These are phyloP conservation scores for Zygogramma bicolorata DNA, from an alignment of 2,888 invertebrate species.

Conservation along the genomic window DNA sequence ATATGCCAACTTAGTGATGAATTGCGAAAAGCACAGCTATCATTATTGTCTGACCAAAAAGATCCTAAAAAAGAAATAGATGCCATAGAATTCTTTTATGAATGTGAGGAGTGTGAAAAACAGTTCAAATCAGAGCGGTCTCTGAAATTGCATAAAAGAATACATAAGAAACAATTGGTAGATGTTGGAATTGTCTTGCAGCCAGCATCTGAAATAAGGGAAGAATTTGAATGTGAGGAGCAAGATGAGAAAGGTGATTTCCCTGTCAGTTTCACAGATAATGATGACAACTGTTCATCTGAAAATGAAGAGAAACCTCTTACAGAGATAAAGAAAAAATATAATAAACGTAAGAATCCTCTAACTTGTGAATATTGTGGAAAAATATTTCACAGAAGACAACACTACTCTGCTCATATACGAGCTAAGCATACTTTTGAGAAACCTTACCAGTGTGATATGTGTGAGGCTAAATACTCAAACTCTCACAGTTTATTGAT, in stretches of 20 bases:
- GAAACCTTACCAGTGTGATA: conserved; percentile 55
- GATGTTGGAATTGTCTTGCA: not conserved
- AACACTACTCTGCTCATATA: conserved; percentile 54
- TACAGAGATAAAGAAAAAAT: conserved; percentile 31
- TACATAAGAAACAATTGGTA: conserved; percentile 40
- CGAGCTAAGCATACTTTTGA: conserved; percentile 55
- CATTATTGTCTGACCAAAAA: conserved; percentile 28
- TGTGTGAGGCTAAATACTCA: conserved; percentile 53
- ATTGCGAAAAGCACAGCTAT: conserved; percentile 42
- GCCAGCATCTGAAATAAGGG: conserved; percentile 1
- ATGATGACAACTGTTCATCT: conserved; percentile 36
- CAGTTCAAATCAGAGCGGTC: conserved; percentile 50
- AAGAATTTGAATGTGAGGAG: conserved; percentile 25
- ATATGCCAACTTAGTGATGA: conserved; percentile 46
- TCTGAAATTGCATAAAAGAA: conserved; percentile 48
- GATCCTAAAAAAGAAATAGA: conserved; percentile 15
- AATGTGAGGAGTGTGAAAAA: conserved; percentile 51
- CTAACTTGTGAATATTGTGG: conserved; percentile 55
- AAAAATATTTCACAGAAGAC: conserved; percentile 53
- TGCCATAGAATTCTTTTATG: conserved; percentile 28
- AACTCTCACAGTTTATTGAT: conserved; percentile 53
- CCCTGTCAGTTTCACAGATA: conserved; percentile 19
- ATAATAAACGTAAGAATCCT: conserved; percentile 40
- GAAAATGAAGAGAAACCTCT: conserved; percentile 39
- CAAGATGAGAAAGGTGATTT: conserved; percentile 17